phyloP scores from a whole-genome alignment of 2,113 vertebrate genomes.

The Zosterops hypoxanthus region DNA sequence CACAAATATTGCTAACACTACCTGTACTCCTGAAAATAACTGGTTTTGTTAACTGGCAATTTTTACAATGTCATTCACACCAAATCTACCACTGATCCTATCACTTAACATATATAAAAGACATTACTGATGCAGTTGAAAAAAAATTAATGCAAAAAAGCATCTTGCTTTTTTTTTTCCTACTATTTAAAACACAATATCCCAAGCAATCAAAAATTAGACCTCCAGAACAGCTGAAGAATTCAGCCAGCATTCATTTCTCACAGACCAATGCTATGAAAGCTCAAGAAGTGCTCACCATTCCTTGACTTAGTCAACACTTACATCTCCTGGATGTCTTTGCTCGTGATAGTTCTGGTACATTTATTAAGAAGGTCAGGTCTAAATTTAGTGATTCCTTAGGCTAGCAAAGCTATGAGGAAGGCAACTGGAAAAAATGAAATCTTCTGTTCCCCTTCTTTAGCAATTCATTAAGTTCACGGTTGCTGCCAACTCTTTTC shows the following conservation, averaged over 20 bases:
- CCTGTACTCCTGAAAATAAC: neutral
- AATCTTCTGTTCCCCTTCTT: conserved; percentile 31
- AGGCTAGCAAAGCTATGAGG: conserved; percentile 61
- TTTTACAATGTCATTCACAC: neutral
- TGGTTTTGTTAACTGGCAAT: neutral
- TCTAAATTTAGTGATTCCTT: conserved; percentile 65
- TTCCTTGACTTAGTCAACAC: neutral
- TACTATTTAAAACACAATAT: neutral
- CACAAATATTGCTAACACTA: neutral
- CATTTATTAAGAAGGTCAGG: conserved; percentile 65
- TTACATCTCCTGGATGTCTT: conserved; percentile 15
- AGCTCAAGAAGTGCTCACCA: neutral
- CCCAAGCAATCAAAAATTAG: neutral
- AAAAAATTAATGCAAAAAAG: neutral
- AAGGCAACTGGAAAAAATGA: conserved; percentile 62
- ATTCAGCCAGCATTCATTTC: neutral
- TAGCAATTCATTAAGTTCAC: conserved; percentile 34
- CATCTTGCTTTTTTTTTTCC: neutral
- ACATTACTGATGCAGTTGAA: neutral
- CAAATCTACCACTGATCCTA: neutral
- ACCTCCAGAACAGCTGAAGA: neutral
- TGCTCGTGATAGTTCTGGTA: conserved; percentile 35
- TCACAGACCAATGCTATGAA: neutral
- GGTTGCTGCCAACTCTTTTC: neutral
- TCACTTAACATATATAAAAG: neutral